These are phyloP conservation scores for Sitodiplosis mosellana DNA, from an alignment of 1,140 invertebrate species.

Conservation along the genomic window DNA sequence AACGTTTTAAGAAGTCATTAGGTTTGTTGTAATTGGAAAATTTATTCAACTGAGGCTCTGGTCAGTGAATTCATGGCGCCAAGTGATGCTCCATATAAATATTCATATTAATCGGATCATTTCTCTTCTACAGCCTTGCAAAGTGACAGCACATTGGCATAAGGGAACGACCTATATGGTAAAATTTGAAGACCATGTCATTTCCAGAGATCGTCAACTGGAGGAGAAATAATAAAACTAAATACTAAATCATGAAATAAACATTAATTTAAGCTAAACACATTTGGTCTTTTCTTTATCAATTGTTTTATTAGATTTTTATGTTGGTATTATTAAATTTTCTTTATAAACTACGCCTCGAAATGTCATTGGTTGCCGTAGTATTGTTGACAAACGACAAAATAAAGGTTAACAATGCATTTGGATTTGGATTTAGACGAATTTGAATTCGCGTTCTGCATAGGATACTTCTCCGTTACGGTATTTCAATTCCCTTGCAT, in stretches of 20 bases:
- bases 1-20: not conserved
- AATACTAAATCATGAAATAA: not conserved
- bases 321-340: not conserved
- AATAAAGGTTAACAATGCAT: not conserved
- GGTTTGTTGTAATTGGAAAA: no score
- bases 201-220: conserved; percentile 77
- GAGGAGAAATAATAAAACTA: conserved; percentile 52
- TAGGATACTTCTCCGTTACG: conserved; percentile 51
- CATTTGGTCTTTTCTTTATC: not conserved
- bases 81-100: no score
- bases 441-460: conserved; percentile 44
- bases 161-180: conserved; percentile 99
- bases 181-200: conserved; percentile 91
- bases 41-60: not conserved
- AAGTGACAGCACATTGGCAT: conserved; percentile 96
- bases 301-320: not conserved
- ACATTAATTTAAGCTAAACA: not conserved
- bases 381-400: no score
- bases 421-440: no score
- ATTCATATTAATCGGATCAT: not conserved
- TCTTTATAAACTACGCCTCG: not conserved
- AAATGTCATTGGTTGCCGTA: not conserved
- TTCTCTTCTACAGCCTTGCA: conserved; percentile 61
- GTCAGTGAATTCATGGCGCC: no score
- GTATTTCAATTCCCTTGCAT: conserved; percentile 32